Conservation (phyloP, 92 coral and sea anemone species). For the Siderastrea siderea region DNA sequence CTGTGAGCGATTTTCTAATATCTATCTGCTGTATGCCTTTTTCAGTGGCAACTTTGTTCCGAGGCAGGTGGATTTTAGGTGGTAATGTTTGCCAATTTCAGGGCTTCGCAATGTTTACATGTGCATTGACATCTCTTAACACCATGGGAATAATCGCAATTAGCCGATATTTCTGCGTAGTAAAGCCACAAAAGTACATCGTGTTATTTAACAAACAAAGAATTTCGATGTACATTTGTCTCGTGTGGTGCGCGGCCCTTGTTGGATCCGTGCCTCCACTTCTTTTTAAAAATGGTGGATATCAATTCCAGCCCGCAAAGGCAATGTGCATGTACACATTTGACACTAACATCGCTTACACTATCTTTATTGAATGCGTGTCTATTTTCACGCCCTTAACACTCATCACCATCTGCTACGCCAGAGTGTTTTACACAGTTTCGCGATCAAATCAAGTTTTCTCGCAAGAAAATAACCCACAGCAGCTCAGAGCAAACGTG, state of each 20-base stretch:
- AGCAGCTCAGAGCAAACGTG: too few species aligned
- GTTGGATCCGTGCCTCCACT: conserved; percentile 70
- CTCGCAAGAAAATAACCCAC: too few species aligned
- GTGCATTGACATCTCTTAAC: too few species aligned
- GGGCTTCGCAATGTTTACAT: too few species aligned
- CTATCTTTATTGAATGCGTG: conserved; percentile 56
- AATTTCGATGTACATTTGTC: too few species aligned
- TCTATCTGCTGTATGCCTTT: too few species aligned
- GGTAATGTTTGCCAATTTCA: too few species aligned
- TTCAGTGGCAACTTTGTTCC: too few species aligned
- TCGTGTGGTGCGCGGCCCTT: background rate
- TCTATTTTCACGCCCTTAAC: conserved; percentile 49
- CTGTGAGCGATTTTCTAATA: too few species aligned
- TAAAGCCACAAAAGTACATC: too few species aligned
- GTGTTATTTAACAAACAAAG: too few species aligned
- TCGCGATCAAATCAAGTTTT: background rate
- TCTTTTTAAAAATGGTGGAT: conserved; percentile 43
- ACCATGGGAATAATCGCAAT: conserved; percentile 75
- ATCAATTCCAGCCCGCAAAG: conserved; percentile 76
- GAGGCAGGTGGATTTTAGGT: too few species aligned
- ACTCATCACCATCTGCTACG: conserved; percentile 61
- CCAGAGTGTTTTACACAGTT: conserved; percentile 59
- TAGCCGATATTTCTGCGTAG: conserved; percentile 60
- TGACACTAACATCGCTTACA: conserved; percentile 60
- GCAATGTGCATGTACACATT: conserved; percentile 78